These are phyloP conservation scores for Pterostichus niger DNA, from an alignment of 2,888 invertebrate species.

Conservation along the genomic window DNA sequence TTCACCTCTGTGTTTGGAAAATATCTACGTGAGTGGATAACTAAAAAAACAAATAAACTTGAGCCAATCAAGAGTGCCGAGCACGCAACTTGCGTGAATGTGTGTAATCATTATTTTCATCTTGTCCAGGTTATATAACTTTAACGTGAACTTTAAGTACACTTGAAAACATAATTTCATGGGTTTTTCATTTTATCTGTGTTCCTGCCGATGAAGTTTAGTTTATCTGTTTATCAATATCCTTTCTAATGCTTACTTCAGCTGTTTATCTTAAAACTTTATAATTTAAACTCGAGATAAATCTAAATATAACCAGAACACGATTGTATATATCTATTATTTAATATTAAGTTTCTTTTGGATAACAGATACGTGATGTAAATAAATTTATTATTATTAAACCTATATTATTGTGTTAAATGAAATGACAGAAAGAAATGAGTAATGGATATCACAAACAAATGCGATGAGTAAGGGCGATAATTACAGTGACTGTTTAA, in stretches of 20 bases:
- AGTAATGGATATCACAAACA: too few relatives aligned
- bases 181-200: background rate
- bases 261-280: too few relatives aligned
- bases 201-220: background rate
- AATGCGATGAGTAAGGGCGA: too few relatives aligned
- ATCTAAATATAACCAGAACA: too few relatives aligned
- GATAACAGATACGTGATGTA: too few relatives aligned
- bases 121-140: conserved; percentile 13
- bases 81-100: conserved; percentile 21
- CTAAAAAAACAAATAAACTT: conserved; percentile 43
- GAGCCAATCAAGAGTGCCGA: conserved; percentile 1
- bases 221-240: background rate
- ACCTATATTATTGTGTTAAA: too few relatives aligned
- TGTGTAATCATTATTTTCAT: conserved; percentile 32
- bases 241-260: background rate
- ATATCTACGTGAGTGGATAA: conserved; percentile 62
- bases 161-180: background rate
- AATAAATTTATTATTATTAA: too few relatives aligned
- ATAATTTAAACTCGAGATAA: too few relatives aligned
- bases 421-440: too few relatives aligned
- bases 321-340: too few relatives aligned
- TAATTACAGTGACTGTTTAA: too few relatives aligned
- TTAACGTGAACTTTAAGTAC: background rate
- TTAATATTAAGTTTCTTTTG: too few relatives aligned
- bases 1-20: conserved; percentile 62